A percentile compares a stretch with the other conserved stretches of the same genome.
phyloP scores from a whole-genome alignment of 2,797 vertebrate genomes.

The Tympanoctomys barrerae region DNA sequence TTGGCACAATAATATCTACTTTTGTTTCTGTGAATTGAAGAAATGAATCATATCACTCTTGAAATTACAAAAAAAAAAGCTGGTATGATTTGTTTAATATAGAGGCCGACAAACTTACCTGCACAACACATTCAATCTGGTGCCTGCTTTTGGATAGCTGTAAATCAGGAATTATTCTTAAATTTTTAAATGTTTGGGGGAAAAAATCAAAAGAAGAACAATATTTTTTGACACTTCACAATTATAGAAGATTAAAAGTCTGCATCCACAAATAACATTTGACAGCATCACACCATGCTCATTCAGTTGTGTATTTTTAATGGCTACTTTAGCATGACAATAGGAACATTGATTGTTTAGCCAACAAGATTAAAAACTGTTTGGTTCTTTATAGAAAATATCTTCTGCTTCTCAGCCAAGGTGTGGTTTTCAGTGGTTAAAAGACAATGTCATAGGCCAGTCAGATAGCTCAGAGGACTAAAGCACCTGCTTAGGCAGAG shows the following conservation, averaged over 20 bases:
- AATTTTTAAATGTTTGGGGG: neutral
- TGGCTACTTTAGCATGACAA: neutral
- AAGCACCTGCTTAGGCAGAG: no score
- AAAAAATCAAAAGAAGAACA: neutral
- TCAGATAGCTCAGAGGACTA: no score
- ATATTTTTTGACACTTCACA: neutral
- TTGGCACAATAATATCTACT: neutral
- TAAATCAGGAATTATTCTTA: neutral
- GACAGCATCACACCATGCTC: neutral
- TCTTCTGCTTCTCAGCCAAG: neutral
- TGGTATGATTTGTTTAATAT: neutral
- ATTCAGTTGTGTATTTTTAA: neutral
- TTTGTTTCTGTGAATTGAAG: neutral
- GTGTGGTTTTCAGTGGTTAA: neutral
- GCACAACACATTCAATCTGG: neutral
- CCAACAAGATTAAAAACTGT: neutral
- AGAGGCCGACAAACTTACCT: neutral
- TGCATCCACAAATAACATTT: constrained; percentile 1
- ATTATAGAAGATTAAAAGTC: constrained; percentile 15
- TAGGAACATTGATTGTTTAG: neutral
- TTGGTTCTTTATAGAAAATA: neutral
- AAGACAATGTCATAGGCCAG: neutral
- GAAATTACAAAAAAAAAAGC: constrained; percentile 15
- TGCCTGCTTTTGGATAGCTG: neutral
- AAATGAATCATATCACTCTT: neutral